Base-by-base conservation (phyloP, 2,888 invertebrate genomes). In the Pimpla rufipes region DNA sequence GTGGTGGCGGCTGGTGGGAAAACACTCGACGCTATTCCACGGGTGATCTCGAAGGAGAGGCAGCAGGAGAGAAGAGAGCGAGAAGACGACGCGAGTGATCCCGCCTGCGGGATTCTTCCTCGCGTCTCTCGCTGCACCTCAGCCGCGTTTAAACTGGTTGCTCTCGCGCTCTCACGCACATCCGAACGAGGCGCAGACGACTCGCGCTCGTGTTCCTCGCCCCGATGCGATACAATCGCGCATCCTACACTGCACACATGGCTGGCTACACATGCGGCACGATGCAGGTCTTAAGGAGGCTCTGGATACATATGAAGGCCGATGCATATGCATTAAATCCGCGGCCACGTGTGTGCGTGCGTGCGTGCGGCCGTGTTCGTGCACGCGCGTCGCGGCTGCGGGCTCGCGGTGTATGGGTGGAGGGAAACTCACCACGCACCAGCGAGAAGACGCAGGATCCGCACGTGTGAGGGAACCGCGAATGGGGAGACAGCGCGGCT, bases 91-190 rank as follows among this genome's bases (percentile, higher is more conserved):
- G 29, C 29, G 5, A 70, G 71, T 84, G 79, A 83, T 86, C 82
- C 85, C 85, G 81, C 76, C 83, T 57, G 79, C 3, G 83, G 83
- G 82, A 87, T 81, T 83, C 81, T 79, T 29, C 45, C 55, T 37
- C 66, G 68, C 45, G 68, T 57, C 71, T 82, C 71, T 57, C 71
- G 81, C 67, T 23, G 52, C 66, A 47, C 67, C 52, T 67, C n/a
- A n/a, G n/a, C 75, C 66, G 59, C 68, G 80, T 52, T 71, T 81
- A 86, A 88, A 87, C 88, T 87, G 87, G 89, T 90, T 87, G 86
- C 85, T 81, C 47, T 76, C 75, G 68, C 73, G 73, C 80, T 75
- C 80, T 75, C 81, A 83, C 85, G 82, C 84, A 84, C 80, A 78
- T 82, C 81, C 68, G 55, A 85, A 75, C 83, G 85, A 73, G 75